Conservation (phyloP, 30 jellyfish, hydroid and myxozoan genomes). For the Pseudorhiza aurosa region DNA sequence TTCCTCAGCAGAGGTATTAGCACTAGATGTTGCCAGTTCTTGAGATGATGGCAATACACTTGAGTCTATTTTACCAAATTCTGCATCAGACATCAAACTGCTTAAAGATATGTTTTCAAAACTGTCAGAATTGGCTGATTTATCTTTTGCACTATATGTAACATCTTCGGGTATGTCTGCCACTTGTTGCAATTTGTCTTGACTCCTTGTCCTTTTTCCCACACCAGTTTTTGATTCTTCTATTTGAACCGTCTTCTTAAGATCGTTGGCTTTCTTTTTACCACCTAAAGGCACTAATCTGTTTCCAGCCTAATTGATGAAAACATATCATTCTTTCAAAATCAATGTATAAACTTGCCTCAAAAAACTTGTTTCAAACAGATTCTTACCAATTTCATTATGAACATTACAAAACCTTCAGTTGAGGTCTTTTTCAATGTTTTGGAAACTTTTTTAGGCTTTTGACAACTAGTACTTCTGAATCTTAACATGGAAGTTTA, state of each 20-base stretch:
- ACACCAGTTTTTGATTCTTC: neutral
- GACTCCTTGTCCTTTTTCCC: constrained; percentile 25
- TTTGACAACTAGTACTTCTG: too few relatives aligned
- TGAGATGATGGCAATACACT: constrained; percentile 53
- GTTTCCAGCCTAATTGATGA: constrained; percentile 20
- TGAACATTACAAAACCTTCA: too few relatives aligned
- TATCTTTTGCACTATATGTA: neutral
- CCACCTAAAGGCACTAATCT: constrained; percentile 26
- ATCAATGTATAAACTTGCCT: too few relatives aligned
- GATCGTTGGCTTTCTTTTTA: neutral
- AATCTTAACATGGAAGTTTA: too few relatives aligned
- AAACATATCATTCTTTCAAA: too few relatives aligned
- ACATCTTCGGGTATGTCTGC: neutral
- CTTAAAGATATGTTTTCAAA: constrained; percentile 52
- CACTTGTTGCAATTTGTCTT: neutral
- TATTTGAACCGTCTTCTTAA: neutral
- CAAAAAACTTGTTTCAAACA: too few relatives aligned
- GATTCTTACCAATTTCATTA: too few relatives aligned
- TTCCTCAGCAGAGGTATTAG: constrained; percentile 16
- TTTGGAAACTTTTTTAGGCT: too few relatives aligned
- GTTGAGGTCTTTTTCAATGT: too few relatives aligned
- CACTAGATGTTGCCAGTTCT: neutral
- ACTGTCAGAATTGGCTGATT: constrained; percentile 30
- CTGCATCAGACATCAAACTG: constrained; percentile 52
- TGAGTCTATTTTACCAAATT: constrained; percentile 40